phyloP scores from a whole-genome alignment of 1,140 invertebrate species.

The Drosophila ficusphila region DNA sequence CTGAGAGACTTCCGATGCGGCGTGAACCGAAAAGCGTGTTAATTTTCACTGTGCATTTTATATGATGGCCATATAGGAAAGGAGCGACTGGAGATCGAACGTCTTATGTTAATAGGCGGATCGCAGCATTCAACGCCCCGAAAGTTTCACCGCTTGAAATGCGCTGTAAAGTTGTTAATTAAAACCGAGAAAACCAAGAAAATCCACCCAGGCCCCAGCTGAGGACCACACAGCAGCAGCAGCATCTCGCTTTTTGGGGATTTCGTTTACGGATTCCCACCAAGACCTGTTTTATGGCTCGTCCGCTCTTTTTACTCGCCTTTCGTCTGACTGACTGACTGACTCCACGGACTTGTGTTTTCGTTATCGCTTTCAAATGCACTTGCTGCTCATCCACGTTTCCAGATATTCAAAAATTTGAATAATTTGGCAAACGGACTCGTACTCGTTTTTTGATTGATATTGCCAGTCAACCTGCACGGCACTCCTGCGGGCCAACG shows the following conservation, averaged over 20 bases:
- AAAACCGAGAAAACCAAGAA: conserved; percentile 63
- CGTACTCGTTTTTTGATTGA: conserved; percentile 61
- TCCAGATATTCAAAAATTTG: conserved; percentile 42
- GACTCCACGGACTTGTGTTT: no score
- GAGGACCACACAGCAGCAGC: conserved; percentile 54
- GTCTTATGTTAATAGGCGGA: conserved; percentile 76
- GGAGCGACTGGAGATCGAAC: conserved; percentile 59
- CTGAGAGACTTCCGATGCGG: conserved; percentile 51
- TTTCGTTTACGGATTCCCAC: conserved; percentile 60
- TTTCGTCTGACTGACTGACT: not conserved
- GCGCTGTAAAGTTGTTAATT: conserved; percentile 80
- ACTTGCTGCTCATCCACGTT: conserved; percentile 48
- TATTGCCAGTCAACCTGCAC: conserved; percentile 44
- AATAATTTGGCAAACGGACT: conserved; percentile 49
- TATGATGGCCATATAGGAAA: conserved; percentile 49
- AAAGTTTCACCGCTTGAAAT: conserved; percentile 77
- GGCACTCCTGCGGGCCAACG: conserved; percentile 50
- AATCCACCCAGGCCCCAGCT: conserved; percentile 52
- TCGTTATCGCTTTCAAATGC: conserved; percentile 53
- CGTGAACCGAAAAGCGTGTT: conserved; percentile 82
- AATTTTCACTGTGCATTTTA: conserved; percentile 80
- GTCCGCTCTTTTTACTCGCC: conserved; percentile 4
- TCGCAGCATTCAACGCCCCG: conserved; percentile 42
- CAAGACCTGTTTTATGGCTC: conserved; percentile 44
- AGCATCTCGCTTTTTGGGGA: conserved; percentile 42